Conservation (phyloP, 1,140 invertebrate genomes). For the Microvelia longipes region DNA sequence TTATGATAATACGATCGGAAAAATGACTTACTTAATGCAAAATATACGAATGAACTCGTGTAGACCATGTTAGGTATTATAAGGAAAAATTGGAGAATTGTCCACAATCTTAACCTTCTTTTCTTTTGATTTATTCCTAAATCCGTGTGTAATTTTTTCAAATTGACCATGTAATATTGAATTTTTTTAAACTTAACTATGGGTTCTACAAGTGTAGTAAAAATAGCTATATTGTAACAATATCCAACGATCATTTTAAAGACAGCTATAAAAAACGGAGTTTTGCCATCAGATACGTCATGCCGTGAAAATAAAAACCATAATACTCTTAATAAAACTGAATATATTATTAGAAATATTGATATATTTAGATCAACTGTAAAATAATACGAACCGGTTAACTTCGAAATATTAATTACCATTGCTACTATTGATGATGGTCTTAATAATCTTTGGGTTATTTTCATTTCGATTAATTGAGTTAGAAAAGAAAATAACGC, state of each 20-base stretch:
- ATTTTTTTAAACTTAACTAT: not conserved
- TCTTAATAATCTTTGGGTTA: too few relatives aligned
- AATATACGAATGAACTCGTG: not conserved
- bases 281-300: too few relatives aligned
- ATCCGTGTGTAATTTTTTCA: not conserved
- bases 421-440: too few relatives aligned
- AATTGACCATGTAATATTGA: not conserved
- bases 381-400: not conserved
- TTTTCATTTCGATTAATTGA: too few relatives aligned
- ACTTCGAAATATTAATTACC: not conserved
- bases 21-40: not conserved
- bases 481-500: too few relatives aligned
- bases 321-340: not conserved
- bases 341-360: not conserved
- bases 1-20: not conserved
- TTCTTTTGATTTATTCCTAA: not conserved
- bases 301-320: not conserved
- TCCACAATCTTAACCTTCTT: too few relatives aligned
- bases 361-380: not conserved
- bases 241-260: not conserved
- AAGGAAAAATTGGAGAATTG: not conserved
- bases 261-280: too few relatives aligned
- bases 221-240: not conserved
- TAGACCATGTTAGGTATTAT: not conserved
- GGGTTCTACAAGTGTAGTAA: not conserved